Evolutionary conservation across 2,888 invertebrate genomes (phyloP).

Genomic region (Unio delphinus): DNA sequence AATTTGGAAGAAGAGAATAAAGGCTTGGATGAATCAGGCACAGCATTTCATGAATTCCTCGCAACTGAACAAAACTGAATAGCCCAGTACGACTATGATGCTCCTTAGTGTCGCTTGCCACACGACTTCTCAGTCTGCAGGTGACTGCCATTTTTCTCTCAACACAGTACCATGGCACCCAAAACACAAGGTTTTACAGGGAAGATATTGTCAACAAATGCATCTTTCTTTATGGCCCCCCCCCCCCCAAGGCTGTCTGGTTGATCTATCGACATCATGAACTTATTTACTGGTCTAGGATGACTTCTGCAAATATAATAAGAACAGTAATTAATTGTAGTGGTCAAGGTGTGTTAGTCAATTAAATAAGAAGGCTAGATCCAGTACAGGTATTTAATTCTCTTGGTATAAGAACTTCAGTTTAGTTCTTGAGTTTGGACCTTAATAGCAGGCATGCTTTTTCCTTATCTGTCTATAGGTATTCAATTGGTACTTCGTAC

Average conservation of each 20-base stretch:
- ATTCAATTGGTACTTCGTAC: too few relatives aligned
- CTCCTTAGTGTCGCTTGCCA: constrained; percentile 60
- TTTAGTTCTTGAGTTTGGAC: too few relatives aligned
- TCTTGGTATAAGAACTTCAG: too few relatives aligned
- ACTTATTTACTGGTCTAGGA: too few relatives aligned
- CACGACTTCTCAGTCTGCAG: constrained; percentile 56
- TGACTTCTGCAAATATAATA: too few relatives aligned
- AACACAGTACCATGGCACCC: constrained; percentile 68
- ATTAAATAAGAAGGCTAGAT: too few relatives aligned
- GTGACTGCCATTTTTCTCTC: constrained; percentile 68
- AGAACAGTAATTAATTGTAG: too few relatives aligned
- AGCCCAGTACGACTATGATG: constrained; percentile 58
- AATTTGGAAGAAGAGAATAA: constrained; percentile 52
- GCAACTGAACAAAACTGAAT: constrained; percentile 63
- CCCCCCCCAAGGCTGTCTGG: constrained; percentile 67
- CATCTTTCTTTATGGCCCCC: constrained; percentile 69
- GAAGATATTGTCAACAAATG: constrained; percentile 56
- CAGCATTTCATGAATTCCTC: constrained; percentile 65
- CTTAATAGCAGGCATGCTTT: too few relatives aligned
- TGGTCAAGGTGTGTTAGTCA: too few relatives aligned
- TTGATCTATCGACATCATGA: constrained; percentile 23
- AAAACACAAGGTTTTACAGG: constrained; percentile 59
- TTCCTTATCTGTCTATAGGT: too few relatives aligned
- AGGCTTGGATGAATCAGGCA: constrained; percentile 64
- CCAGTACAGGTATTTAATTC: too few relatives aligned